Conservation (phyloP, 2,797 vertebrate genomes). For the Allobates femoralis region DNA sequence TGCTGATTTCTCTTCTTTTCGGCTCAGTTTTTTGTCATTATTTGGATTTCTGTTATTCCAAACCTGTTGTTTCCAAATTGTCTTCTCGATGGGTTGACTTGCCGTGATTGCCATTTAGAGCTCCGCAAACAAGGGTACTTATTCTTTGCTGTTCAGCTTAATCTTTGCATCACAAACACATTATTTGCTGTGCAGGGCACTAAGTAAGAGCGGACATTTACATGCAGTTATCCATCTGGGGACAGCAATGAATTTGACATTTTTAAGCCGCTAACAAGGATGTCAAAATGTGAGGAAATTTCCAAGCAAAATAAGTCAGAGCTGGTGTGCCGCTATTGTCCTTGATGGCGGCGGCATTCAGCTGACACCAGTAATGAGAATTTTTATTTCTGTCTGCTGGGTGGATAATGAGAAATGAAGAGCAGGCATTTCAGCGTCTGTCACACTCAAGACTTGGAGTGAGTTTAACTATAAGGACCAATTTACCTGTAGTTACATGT, state of each 20-base stretch:
- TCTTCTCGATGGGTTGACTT: neutral
- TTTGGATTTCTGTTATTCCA: neutral
- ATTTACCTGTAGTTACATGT: constrained; percentile 3
- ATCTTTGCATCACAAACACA: constrained; percentile 9
- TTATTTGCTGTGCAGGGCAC: neutral
- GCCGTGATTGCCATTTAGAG: neutral
- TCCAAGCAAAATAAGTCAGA: constrained; percentile 33
- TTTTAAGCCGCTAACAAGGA: constrained; percentile 19
- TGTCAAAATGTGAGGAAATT: constrained; percentile 22
- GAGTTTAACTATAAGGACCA: neutral
- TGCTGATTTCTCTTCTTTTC: neutral
- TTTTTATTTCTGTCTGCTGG: constrained; percentile 20
- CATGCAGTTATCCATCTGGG: constrained; percentile 16
- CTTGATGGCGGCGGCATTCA: constrained; percentile 5
- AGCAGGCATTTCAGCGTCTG: neutral
- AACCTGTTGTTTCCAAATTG: constrained; percentile 3
- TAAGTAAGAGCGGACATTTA: constrained; percentile 3
- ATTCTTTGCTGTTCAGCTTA: constrained; percentile 13
- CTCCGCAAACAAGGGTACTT: constrained; percentile 9
- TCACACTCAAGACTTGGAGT: neutral
- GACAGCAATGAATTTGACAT: constrained; percentile 20
- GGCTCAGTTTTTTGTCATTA: neutral
- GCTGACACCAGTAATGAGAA: constrained; percentile 26
- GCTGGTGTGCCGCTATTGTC: constrained; percentile 1
- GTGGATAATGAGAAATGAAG: constrained; percentile 28